Evolutionary conservation across 1,140 invertebrate species (phyloP).

Genomic region (Panulirus ornatus): DNA sequence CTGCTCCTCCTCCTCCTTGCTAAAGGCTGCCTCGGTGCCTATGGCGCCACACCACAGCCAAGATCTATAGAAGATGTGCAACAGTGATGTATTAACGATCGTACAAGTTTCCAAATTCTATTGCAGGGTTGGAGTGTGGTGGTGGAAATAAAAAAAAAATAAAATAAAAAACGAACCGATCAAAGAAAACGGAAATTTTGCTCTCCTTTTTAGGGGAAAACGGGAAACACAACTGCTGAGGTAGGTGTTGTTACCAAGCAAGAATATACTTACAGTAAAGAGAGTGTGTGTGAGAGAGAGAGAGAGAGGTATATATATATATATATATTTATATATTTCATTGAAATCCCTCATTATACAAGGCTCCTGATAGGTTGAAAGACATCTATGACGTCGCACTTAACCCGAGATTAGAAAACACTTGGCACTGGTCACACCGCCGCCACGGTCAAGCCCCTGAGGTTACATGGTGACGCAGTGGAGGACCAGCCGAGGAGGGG

Average conservation of each 20-base stretch:
- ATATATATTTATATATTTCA: conserved; percentile 1
- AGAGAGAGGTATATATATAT: conserved; percentile 30
- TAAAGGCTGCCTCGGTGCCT: background rate
- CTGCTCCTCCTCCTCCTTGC: background rate
- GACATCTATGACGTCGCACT: conserved; percentile 50
- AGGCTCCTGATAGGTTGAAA: conserved; percentile 43
- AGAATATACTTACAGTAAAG: conserved; percentile 52
- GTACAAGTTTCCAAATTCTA: conserved; percentile 44
- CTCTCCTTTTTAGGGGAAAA: conserved; percentile 58
- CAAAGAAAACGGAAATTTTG: conserved; percentile 55
- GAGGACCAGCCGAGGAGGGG: background rate
- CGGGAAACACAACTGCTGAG: conserved; percentile 58
- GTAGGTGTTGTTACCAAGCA: conserved; percentile 69
- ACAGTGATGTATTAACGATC: conserved; percentile 59
- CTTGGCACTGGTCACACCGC: conserved; percentile 63
- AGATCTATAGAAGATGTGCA: conserved; percentile 49
- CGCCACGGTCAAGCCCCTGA: conserved; percentile 29
- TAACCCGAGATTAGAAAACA: conserved; percentile 39
- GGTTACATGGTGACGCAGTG: background rate
- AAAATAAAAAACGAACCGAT: conserved; percentile 54
- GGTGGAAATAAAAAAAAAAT: conserved; percentile 62
- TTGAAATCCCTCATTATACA: conserved; percentile 28
- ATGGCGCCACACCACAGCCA: background rate
- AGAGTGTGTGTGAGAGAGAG: conserved; percentile 28
- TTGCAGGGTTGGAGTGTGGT: conserved; percentile 63